phyloP scores from a whole-genome alignment of 2,888 invertebrate genomes.

The Onchidella celtica region DNA sequence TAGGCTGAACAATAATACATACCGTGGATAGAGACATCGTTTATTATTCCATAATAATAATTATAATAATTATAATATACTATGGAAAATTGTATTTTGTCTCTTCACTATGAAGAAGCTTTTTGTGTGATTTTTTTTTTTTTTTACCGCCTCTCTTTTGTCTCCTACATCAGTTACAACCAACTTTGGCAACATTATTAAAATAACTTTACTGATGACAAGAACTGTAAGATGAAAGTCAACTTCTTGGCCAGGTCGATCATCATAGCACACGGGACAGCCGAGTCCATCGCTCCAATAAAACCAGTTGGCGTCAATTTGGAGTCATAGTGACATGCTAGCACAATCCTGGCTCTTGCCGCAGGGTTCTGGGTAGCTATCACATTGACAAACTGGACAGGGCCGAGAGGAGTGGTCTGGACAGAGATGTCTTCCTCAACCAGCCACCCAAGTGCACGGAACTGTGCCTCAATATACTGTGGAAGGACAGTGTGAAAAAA shows the following conservation, averaged over 20 bases:
- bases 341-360: slow-evolving; percentile 86
- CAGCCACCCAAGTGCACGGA: slow-evolving; percentile 87
- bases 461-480: slow-evolving; percentile 85
- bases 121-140: too few species aligned
- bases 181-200: too few species aligned
- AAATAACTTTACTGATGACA: slow-evolving; percentile 25
- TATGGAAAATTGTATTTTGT: too few species aligned
- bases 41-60: too few species aligned
- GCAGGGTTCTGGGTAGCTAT: slow-evolving; percentile 86
- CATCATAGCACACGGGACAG: slow-evolving; percentile 90
- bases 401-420: slow-evolving; percentile 88
- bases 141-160: too few species aligned
- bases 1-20: too few species aligned
- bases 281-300: slow-evolving; percentile 94
- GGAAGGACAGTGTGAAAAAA: too few species aligned
- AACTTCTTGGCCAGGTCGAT: slow-evolving; percentile 80
- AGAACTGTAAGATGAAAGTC: slow-evolving; percentile 56
- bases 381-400: slow-evolving; percentile 90
- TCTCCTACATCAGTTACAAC: too few species aligned
- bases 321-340: slow-evolving; percentile 80
- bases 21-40: too few species aligned
- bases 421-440: slow-evolving; percentile 89
- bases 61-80: too few species aligned
- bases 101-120: too few species aligned
- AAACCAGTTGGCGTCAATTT: slow-evolving; percentile 85